Percentiles rank a stretch among this genome's conserved stretches.
These are phyloP conservation scores for Xyrichtys novacula DNA, from an alignment of 2,797 vertebrate genomes.

Conservation along the genomic window DNA sequence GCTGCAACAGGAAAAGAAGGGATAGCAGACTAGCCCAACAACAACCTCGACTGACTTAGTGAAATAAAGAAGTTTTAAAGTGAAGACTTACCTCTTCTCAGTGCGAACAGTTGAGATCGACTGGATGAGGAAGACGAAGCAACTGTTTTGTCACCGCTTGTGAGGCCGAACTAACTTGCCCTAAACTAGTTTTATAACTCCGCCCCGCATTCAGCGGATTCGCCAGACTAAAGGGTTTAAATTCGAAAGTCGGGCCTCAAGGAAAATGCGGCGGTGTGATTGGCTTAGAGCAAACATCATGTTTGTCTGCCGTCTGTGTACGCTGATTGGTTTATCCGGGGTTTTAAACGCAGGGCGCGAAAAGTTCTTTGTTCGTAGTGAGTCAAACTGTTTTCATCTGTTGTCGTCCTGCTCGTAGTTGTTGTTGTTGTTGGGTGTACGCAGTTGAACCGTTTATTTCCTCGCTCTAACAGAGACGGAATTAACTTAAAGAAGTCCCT, in stretches of 20 bases:
- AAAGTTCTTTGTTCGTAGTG: conserved; percentile 64
- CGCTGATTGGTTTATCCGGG: conserved; percentile 65
- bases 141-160: conserved; percentile 73
- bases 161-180: conserved; percentile 59
- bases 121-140: conserved; percentile 50
- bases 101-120: conserved; percentile 35
- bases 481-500: neutral
- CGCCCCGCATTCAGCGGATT: conserved; percentile 54
- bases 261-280: neutral
- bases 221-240: conserved; percentile 35
- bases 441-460: conserved; percentile 23
- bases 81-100: conserved; percentile 44
- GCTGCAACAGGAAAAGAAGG: no score
- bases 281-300: neutral
- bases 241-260: conserved; percentile 43
- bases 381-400: neutral
- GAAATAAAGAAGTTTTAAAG: fast-evolving
- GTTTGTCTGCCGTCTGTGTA: neutral
- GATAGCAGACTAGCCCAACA: fast-evolving
- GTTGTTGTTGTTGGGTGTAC: neutral
- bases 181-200: conserved; percentile 36
- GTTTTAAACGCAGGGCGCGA: conserved; percentile 80
- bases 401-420: no score
- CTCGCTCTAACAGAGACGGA: neutral
- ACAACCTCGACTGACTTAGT: fast-evolving